phyloP scores from a whole-genome alignment of 2,888 invertebrate species.

The Aphidius colemani region DNA sequence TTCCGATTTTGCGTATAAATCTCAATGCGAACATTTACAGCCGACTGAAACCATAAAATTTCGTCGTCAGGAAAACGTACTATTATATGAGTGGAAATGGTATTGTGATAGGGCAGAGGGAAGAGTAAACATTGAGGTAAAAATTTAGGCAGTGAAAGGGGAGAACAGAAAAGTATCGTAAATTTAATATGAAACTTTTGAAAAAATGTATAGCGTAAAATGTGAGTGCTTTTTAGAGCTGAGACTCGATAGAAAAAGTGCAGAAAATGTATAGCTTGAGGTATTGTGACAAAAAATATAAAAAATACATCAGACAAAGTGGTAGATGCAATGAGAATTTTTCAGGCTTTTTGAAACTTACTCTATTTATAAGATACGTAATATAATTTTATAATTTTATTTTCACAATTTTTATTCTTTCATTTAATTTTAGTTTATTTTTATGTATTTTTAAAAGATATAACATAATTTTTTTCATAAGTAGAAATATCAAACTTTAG shows the following conservation, averaged over 20 bases:
- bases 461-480: too few species aligned
- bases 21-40: constrained; percentile 40
- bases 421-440: too few species aligned
- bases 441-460: too few species aligned
- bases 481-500: too few species aligned
- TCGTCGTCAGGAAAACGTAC: constrained; percentile 15
- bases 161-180: constrained; percentile 37
- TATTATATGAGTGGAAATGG: background rate
- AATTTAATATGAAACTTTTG: constrained; percentile 56
- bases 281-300: background rate
- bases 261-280: constrained; percentile 30
- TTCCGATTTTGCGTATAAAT: constrained; percentile 48
- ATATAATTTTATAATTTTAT: too few species aligned
- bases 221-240: constrained; percentile 8
- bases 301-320: background rate
- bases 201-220: constrained; percentile 37
- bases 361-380: too few species aligned
- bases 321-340: constrained; percentile 1
- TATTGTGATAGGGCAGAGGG: constrained; percentile 2
- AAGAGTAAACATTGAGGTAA: constrained; percentile 17
- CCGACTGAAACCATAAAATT: constrained; percentile 47
- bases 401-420: too few species aligned
- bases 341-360: too few species aligned
- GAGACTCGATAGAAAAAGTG: constrained; percentile 40
- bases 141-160: constrained; percentile 15